Evolutionary conservation across 1,140 invertebrate species (phyloP).

Genomic region (Drosophila bocqueti): DNA sequence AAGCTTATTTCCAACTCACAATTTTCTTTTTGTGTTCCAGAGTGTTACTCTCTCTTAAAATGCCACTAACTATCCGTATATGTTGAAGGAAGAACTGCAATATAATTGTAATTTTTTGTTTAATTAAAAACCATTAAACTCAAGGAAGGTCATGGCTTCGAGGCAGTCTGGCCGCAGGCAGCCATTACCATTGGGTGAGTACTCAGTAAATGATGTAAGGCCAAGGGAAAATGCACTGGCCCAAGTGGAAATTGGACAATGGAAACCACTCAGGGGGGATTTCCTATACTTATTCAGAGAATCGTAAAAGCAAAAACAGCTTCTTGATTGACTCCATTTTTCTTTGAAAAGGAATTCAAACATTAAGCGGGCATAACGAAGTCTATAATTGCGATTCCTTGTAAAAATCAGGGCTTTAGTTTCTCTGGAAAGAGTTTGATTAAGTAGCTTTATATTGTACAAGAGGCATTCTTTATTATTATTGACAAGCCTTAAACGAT

Average conservation of each 20-base stretch:
- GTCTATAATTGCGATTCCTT: background rate
- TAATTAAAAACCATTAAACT: slow-evolving; percentile 30
- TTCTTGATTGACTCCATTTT: slow-evolving; percentile 3
- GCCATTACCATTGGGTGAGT: slow-evolving; percentile 58
- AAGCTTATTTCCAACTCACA: slow-evolving; percentile 15
- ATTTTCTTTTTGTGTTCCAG: slow-evolving; percentile 18
- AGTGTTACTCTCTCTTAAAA: slow-evolving; percentile 17
- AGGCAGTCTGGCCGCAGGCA: slow-evolving; percentile 24
- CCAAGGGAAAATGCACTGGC: slow-evolving; percentile 17
- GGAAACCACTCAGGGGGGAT: slow-evolving; percentile 4
- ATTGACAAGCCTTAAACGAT: background rate
- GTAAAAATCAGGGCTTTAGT: too few species aligned
- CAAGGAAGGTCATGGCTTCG: slow-evolving; percentile 17
- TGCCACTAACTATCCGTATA: slow-evolving; percentile 31
- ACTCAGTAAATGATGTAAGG: slow-evolving; percentile 13
- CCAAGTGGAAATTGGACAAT: slow-evolving; percentile 12
- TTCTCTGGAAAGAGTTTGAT: background rate
- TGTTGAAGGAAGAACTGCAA: slow-evolving; percentile 29
- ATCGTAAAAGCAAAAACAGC: background rate
- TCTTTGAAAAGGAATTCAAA: background rate
- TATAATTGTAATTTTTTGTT: slow-evolving; percentile 13
- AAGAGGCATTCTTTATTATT: background rate
- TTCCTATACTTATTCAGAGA: slow-evolving; percentile 6
- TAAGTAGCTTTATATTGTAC: background rate
- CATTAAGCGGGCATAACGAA: background rate